phyloP scores from a whole-genome alignment of 1,140 invertebrate genomes.

The Cyphomyrmex costatus region DNA sequence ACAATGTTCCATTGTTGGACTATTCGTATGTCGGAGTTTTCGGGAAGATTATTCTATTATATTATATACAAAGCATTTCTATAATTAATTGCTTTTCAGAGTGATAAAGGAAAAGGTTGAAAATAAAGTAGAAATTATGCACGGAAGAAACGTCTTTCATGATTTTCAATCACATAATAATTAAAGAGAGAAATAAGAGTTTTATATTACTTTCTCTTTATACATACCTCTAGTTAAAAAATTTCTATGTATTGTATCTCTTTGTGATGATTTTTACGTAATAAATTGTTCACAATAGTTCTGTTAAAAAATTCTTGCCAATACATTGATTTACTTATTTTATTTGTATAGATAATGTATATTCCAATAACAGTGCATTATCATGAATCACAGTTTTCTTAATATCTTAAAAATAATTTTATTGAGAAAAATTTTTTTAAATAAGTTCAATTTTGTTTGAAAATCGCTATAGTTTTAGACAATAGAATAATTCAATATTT shows the following conservation, averaged over 20 bases:
- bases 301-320: neutral
- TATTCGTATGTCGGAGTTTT: neutral
- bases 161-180: conserved; percentile 38
- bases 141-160: neutral
- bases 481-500: neutral
- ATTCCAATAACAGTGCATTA: neutral
- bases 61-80: neutral
- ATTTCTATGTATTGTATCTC: neutral
- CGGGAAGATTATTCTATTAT: neutral
- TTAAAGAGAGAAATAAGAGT: neutral
- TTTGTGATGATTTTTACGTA: neutral
- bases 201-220: conserved; percentile 12
- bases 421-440: neutral
- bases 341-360: neutral
- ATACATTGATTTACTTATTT: neutral
- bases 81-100: conserved; percentile 16
- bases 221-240: neutral
- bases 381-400: neutral
- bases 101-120: conserved; percentile 23
- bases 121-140: neutral
- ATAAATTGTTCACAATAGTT: neutral
- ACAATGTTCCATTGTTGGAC: neutral
- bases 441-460: conserved; percentile 8
- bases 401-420: neutral
- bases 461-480: neutral